Evolutionary conservation across 2,888 invertebrate species (phyloP).

Genomic region (Liodrosophila aerea): DNA sequence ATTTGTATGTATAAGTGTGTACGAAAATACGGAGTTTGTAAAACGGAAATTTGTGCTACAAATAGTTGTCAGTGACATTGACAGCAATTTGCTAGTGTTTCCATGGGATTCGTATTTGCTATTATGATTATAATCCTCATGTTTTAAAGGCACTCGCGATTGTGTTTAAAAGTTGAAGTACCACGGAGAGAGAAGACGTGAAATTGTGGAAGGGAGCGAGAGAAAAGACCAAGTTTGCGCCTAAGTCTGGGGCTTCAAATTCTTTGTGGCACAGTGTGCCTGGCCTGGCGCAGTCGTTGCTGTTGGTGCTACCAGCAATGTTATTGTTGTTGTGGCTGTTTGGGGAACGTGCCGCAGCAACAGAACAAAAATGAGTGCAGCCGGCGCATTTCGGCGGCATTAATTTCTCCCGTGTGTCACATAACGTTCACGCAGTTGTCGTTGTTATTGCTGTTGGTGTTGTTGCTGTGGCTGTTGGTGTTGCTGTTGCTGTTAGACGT

Average conservation of each 20-base stretch:
- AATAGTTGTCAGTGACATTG: conserved; percentile 25
- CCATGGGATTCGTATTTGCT: conserved; percentile 5
- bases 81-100: too few species aligned
- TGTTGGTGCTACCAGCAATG: conserved; percentile 26
- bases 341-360: conserved; percentile 60
- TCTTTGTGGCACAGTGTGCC: conserved; percentile 31
- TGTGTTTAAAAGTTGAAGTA: conserved; percentile 22
- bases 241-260: too few species aligned
- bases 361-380: conserved; percentile 42
- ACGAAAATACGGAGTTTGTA: too few species aligned
- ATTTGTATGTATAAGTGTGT: too few species aligned
- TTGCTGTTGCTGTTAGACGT: conserved; percentile 37
- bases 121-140: conserved; percentile 21
- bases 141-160: too few species aligned
- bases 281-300: conserved; percentile 12
- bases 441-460: background rate
- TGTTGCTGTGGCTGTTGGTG: conserved; percentile 2
- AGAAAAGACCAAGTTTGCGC: too few species aligned
- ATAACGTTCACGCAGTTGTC: conserved; percentile 50
- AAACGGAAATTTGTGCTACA: too few species aligned
- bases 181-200: too few species aligned
- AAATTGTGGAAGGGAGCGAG: background rate
- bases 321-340: conserved; percentile 50
- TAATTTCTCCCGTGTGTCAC: conserved; percentile 71
- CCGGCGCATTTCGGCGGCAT: conserved; percentile 66